Conservation (phyloP, 1,140 invertebrate species). For the Lepeophtheirus salmonis region DNA sequence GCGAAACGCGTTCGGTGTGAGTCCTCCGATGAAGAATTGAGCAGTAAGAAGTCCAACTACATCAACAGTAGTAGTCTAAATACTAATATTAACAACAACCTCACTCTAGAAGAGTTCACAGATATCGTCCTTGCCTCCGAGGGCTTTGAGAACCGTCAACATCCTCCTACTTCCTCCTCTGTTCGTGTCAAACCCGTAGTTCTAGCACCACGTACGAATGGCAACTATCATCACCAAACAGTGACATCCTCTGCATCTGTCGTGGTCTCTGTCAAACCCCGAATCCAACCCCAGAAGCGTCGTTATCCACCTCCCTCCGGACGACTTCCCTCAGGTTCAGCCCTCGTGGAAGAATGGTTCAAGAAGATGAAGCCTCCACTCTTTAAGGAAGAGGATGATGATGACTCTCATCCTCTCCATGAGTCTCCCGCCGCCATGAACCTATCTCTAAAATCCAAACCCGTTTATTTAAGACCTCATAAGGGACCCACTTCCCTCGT, state of each 20-base stretch:
- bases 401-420: neutral
- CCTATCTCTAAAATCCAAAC: neutral
- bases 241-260: slow-evolving; percentile 4
- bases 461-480: neutral
- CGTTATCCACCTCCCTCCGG: neutral
- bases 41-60: neutral
- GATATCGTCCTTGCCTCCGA: slow-evolving; percentile 15
- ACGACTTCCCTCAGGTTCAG: neutral
- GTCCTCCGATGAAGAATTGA: neutral
- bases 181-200: neutral
- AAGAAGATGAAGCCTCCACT: slow-evolving; percentile 2
- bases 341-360: slow-evolving; percentile 11
- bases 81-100: neutral
- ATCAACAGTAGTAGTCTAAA: neutral
- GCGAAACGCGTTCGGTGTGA: neutral
- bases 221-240: neutral
- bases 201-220: neutral
- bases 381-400: neutral
- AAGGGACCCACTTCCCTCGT: no score
- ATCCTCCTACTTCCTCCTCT: neutral
- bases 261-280: slow-evolving; percentile 12
- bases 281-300: slow-evolving; percentile 1
- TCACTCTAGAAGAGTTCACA: slow-evolving; percentile 14
- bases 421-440: neutral
- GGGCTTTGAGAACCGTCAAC: no score